A percentile compares a stretch with the other conserved stretches of the same genome.
Evolutionary conservation across 2,797 vertebrate genomes (phyloP).

Genomic region (Poeciliopsis gracilis): DNA sequence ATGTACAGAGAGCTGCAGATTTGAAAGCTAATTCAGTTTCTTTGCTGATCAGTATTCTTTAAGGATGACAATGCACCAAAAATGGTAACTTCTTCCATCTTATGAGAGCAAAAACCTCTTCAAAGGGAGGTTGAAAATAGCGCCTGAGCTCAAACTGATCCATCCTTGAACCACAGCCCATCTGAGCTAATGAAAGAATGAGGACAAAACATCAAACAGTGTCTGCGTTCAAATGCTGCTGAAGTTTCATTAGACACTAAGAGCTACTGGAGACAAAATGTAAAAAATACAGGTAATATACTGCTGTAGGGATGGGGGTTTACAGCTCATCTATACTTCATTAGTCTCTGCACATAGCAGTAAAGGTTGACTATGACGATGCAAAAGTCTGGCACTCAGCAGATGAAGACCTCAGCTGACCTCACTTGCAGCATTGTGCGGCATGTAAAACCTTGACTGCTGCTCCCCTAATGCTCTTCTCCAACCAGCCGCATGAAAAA

Average conservation of each 20-base stretch:
- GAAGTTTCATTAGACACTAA: constrained; percentile 27
- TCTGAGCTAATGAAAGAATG: constrained; percentile 60
- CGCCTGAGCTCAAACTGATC: constrained; percentile 51
- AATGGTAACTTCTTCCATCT: constrained; percentile 43
- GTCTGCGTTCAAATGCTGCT: constrained; percentile 31
- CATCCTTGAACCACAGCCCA: constrained; percentile 37
- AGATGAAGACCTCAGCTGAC: constrained; percentile 22
- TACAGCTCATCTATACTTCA: constrained; percentile 40
- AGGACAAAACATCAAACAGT: constrained; percentile 61
- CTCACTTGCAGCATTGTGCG: constrained; percentile 1
- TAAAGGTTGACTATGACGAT: constrained; percentile 22
- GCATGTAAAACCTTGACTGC: constrained; percentile 9
- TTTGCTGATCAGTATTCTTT: constrained; percentile 37
- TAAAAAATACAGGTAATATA: constrained; percentile 25
- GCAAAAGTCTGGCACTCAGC: not conserved
- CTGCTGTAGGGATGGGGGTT: constrained; percentile 22
- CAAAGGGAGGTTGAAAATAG: constrained; percentile 53
- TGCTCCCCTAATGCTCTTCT: not conserved
- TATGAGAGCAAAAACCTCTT: constrained; percentile 49
- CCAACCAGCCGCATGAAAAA: not conserved
- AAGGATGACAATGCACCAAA: constrained; percentile 16
- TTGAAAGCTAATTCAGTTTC: constrained; percentile 31
- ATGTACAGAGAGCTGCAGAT: constrained; percentile 33
- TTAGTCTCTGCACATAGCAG: constrained; percentile 40
- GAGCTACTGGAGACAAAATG: constrained; percentile 31